Percentiles rank a stretch among this genome's conserved stretches.
Conservation (phyloP, 1,140 invertebrate genomes). For the Tetramorium simillimum region DNA sequence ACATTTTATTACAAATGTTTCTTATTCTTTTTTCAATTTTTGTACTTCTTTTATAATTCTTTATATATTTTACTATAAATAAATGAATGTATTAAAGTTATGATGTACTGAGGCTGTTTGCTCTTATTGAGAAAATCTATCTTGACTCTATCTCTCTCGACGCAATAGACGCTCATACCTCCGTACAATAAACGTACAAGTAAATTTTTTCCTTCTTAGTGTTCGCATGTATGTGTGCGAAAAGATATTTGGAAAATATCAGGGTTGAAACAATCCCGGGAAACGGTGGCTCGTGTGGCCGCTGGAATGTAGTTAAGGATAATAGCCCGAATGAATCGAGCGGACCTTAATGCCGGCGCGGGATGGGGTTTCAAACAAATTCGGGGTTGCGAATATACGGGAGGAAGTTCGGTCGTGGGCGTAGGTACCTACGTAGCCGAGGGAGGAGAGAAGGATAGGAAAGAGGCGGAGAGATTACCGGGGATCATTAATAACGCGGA, state of each 20-base stretch:
- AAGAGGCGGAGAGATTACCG: conserved; percentile 73
- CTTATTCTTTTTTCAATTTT: not conserved
- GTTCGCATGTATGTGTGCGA: not conserved
- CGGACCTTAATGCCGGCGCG: conserved; percentile 67
- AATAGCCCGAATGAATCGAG: conserved; percentile 72
- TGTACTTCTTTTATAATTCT: not conserved
- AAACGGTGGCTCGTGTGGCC: conserved; percentile 68
- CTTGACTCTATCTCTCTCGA: not conserved
- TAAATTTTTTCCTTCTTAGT: conserved; percentile 2
- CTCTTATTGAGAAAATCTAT: not conserved
- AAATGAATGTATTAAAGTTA: not conserved
- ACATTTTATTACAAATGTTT: not conserved
- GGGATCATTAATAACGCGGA: conserved; percentile 77
- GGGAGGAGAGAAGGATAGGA: conserved; percentile 33
- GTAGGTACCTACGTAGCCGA: conserved; percentile 26
- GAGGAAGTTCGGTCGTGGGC: conserved; percentile 67
- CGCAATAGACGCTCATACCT: not conserved
- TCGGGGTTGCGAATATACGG: conserved; percentile 67
- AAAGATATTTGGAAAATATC: conserved; percentile 59
- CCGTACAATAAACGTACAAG: not conserved
- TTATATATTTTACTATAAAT: not conserved
- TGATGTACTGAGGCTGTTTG: not conserved
- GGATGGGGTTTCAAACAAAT: conserved; percentile 71
- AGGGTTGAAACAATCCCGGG: conserved; percentile 57
- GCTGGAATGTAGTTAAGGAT: conserved; percentile 71